Evolutionary conservation across 2,113 vertebrate genomes (phyloP).

Genomic region (Pandion haliaetus): DNA sequence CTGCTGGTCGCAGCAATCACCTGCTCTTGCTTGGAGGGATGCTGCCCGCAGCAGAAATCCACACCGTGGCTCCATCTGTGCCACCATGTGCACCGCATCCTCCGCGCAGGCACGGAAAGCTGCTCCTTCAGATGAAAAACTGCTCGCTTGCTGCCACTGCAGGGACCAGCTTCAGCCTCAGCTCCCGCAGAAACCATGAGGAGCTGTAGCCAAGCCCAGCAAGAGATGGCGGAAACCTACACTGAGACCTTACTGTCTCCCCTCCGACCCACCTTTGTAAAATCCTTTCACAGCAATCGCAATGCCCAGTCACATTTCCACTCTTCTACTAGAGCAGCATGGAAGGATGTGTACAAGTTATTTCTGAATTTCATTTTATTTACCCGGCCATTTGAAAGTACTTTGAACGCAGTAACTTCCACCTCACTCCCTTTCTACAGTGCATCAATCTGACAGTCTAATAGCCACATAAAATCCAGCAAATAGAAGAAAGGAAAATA

Average conservation of each 20-base stretch:
- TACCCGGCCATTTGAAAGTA: neutral
- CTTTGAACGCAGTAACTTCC: neutral
- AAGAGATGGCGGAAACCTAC: neutral
- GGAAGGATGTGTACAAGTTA: neutral
- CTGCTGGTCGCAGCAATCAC: neutral
- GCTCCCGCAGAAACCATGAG: neutral
- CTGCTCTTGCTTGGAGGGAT: neutral
- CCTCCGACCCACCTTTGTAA: no score
- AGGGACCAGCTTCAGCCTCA: neutral
- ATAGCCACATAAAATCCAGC: neutral
- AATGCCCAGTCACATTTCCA: no score
- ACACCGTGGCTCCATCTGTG: constrained; percentile 63
- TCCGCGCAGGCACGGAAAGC: neutral
- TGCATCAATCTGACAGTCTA: neutral
- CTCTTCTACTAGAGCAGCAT: fast-evolving
- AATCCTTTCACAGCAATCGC: fast-evolving
- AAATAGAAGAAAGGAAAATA: neutral
- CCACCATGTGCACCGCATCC: neutral
- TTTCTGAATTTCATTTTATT: neutral
- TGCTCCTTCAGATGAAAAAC: neutral
- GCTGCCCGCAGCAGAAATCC: constrained; percentile 54
- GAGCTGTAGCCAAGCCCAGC: neutral
- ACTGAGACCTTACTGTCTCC: no score
- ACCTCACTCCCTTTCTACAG: neutral
- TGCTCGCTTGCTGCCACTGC: fast-evolving